Percentiles rank a stretch among this genome's conserved stretches.
Evolutionary conservation across 2,888 invertebrate species (phyloP).

Genomic region (Heliconius cydno): DNA sequence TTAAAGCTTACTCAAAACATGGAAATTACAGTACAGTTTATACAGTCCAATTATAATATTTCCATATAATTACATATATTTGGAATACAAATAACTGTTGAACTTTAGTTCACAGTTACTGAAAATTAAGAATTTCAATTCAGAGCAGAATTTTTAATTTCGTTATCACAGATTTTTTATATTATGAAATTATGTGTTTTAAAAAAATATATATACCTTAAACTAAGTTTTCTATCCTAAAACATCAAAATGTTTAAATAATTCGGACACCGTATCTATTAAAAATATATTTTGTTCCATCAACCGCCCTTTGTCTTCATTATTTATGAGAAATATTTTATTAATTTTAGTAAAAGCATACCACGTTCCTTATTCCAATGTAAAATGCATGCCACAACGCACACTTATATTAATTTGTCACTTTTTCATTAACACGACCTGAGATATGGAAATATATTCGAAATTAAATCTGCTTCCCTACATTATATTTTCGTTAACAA

Average conservation of each 20-base stretch:
- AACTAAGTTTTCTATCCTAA: neutral
- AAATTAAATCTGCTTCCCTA: neutral
- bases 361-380: neutral
- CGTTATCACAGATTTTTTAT: too few species aligned
- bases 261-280: neutral
- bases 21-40: too few species aligned
- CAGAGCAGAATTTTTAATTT: too few species aligned
- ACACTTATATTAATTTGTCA: constrained; percentile 8
- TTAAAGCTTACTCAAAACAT: too few species aligned
- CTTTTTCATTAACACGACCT: constrained; percentile 12
- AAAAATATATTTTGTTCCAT: neutral
- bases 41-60: too few species aligned
- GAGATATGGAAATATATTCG: constrained; percentile 13
- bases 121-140: too few species aligned
- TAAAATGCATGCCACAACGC: constrained; percentile 12
- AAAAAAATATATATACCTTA: neutral
- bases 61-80: too few species aligned
- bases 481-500: neutral
- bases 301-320: neutral
- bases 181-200: too few species aligned
- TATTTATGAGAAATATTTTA: neutral
- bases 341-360: constrained; percentile 8
- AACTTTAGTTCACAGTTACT: too few species aligned
- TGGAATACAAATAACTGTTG: too few species aligned
- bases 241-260: neutral